A percentile compares a stretch with the other conserved stretches of the same genome.
These are phyloP conservation scores for Oxyscelio sp. DNA, from an alignment of 2,888 invertebrate species.

Conservation along the genomic window DNA sequence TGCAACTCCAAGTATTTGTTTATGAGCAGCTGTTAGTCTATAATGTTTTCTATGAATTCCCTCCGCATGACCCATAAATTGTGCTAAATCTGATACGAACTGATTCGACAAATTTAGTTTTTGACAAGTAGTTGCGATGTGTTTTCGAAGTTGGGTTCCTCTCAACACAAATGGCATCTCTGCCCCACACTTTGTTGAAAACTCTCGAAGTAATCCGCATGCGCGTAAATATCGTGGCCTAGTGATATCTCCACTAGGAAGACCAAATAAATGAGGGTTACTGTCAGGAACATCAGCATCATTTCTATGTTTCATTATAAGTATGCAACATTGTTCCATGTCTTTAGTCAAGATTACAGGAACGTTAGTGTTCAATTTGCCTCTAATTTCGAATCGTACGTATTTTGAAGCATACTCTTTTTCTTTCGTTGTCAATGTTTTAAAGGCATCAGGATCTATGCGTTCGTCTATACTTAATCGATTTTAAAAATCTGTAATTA, in stretches of 20 bases:
- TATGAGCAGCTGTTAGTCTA: slow-evolving; percentile 9
- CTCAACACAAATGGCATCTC: slow-evolving; percentile 7
- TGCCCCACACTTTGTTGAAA: slow-evolving; percentile 26
- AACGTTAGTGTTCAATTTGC: slow-evolving; percentile 66
- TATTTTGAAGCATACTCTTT: slow-evolving; percentile 63
- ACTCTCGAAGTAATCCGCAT: slow-evolving; percentile 26
- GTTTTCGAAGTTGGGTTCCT: slow-evolving; percentile 32
- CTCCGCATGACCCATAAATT: slow-evolving; percentile 34
- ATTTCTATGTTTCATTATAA: slow-evolving; percentile 44
- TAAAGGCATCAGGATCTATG: slow-evolving; percentile 51
- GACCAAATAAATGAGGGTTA: background rate
- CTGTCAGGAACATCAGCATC: background rate
- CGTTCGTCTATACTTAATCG: slow-evolving; percentile 62
- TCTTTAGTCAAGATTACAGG: background rate
- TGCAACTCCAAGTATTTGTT: slow-evolving; percentile 17
- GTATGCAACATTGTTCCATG: background rate
- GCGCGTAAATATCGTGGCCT: slow-evolving; percentile 19
- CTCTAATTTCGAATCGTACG: slow-evolving; percentile 74
- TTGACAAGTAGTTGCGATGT: slow-evolving; percentile 36
- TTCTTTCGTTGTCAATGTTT: slow-evolving; percentile 44
- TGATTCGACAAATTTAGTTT: slow-evolving; percentile 3
- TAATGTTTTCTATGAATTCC: slow-evolving; percentile 32
- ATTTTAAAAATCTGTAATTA: slow-evolving; percentile 67
- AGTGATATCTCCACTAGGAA: background rate
- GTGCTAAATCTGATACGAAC: slow-evolving; percentile 4